Percentiles rank a stretch among this genome's conserved stretches.
Evolutionary conservation across 1,140 invertebrate species (phyloP).

Genomic region (Polyergus mexicanus): DNA sequence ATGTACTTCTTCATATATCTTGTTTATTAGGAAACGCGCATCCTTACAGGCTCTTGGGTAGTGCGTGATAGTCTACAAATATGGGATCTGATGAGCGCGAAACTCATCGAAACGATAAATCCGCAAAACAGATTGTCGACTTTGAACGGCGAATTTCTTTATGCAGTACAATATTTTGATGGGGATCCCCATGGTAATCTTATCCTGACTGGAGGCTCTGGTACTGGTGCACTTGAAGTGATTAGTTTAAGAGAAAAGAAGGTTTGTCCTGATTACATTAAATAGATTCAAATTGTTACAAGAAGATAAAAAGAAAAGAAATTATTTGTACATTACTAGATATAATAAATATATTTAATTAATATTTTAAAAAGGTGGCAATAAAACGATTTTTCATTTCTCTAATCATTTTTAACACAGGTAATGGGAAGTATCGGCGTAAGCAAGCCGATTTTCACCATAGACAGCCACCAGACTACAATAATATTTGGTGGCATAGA

Average conservation of each 20-base stretch:
- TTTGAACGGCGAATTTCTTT: constrained; percentile 80
- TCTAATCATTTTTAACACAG: constrained; percentile 50
- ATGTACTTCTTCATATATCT: constrained; percentile 18
- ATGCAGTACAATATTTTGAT: constrained; percentile 78
- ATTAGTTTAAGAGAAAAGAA: constrained; percentile 79
- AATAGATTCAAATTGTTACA: neutral
- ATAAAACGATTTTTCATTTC: neutral
- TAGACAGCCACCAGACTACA: constrained; percentile 74
- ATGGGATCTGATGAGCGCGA: constrained; percentile 79
- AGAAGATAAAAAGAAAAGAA: neutral
- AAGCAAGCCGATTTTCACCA: constrained; percentile 73
- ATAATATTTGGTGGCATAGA: constrained; percentile 81
- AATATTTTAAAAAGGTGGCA: neutral
- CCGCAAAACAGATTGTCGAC: constrained; percentile 76
- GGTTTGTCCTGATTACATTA: constrained; percentile 56
- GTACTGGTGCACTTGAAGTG: constrained; percentile 77
- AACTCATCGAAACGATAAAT: constrained; percentile 79
- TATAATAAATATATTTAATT: neutral
- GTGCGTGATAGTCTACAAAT: constrained; percentile 78
- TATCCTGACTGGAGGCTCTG: constrained; percentile 78
- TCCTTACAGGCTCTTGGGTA: constrained; percentile 81
- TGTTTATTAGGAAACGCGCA: constrained; percentile 69
- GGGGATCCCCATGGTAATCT: constrained; percentile 77
- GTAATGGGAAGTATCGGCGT: constrained; percentile 74
- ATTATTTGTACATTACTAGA: no score